phyloP scores from a whole-genome alignment of 30 jellyfish, hydroid and myxozoan species.

The Aurelia sp. region DNA sequence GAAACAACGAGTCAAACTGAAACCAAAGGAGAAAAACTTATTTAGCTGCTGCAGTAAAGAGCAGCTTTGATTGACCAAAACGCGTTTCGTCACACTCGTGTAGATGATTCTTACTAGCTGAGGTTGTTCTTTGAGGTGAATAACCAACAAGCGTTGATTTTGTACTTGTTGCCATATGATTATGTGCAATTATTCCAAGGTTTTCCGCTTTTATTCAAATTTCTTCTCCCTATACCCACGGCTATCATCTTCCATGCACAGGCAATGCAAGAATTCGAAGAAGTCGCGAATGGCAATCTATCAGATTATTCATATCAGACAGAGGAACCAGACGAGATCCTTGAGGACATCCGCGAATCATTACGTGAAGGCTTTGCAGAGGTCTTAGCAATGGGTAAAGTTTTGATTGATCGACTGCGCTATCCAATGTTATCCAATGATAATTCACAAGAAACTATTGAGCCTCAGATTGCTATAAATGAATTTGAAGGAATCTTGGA shows the following conservation, averaged over 20 bases:
- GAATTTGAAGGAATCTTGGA: constrained; percentile 52
- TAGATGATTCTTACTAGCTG: too few relatives aligned
- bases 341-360: constrained; percentile 57
- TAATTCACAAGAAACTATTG: constrained; percentile 9
- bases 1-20: too few relatives aligned
- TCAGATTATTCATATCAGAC: constrained; percentile 1
- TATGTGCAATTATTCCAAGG: too few relatives aligned
- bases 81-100: too few relatives aligned
- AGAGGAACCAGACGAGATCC: constrained; percentile 32
- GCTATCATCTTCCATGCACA: background rate
- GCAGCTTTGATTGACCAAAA: too few relatives aligned
- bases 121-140: too few relatives aligned
- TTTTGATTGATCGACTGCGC: constrained; percentile 33
- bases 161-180: too few relatives aligned
- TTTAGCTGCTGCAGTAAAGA: too few relatives aligned
- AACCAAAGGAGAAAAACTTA: too few relatives aligned
- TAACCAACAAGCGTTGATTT: too few relatives aligned
- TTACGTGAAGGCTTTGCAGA: constrained; percentile 55
- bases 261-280: constrained; percentile 52
- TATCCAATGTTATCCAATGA: constrained; percentile 34
- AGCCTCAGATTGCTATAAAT: constrained; percentile 9
- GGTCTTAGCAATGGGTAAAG: constrained; percentile 59
- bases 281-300: constrained; percentile 26
- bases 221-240: too few relatives aligned
- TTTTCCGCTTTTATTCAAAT: too few relatives aligned